These are phyloP conservation scores for Echeneis naucrates DNA, from an alignment of 2,797 vertebrate genomes.

Conservation along the genomic window DNA sequence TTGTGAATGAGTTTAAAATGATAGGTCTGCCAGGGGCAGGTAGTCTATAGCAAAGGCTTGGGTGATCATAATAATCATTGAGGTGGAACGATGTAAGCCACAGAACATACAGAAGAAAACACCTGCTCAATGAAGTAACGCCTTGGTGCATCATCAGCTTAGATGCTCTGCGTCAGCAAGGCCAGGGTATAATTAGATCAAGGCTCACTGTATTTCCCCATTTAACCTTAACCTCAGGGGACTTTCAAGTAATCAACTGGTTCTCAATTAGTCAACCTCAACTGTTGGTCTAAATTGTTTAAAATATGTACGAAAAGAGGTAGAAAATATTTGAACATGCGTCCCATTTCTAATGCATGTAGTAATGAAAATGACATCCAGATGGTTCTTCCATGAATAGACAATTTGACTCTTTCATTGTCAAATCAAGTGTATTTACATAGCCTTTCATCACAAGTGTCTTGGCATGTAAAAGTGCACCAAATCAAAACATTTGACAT, in stretches of 20 bases:
- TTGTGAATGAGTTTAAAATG: conserved; percentile 34
- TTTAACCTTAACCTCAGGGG: conserved; percentile 40
- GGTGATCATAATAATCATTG: conserved; percentile 57
- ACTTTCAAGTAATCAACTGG: conserved; percentile 26
- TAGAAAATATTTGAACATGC: too few relatives aligned
- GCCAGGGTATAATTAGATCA: conserved; percentile 34
- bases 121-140: conserved; percentile 52
- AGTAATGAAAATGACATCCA: background rate
- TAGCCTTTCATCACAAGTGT: background rate
- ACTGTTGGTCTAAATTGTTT: background rate
- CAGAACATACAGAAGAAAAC: conserved; percentile 46
- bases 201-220: conserved; percentile 21
- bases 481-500: conserved; percentile 5
- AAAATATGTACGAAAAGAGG: too few relatives aligned
- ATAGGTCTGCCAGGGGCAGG: conserved; percentile 31
- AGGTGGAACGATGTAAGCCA: conserved; percentile 55
- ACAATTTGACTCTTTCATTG: background rate
- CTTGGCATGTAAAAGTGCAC: background rate
- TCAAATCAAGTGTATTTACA: conserved; percentile 4
- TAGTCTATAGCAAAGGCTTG: conserved; percentile 23
- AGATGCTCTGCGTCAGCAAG: conserved; percentile 46
- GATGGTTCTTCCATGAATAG: background rate
- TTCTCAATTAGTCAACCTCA: background rate
- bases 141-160: conserved; percentile 30
- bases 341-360: background rate